phyloP scores from a whole-genome alignment of 1,140 invertebrate species.

The Heliothis virescens region DNA sequence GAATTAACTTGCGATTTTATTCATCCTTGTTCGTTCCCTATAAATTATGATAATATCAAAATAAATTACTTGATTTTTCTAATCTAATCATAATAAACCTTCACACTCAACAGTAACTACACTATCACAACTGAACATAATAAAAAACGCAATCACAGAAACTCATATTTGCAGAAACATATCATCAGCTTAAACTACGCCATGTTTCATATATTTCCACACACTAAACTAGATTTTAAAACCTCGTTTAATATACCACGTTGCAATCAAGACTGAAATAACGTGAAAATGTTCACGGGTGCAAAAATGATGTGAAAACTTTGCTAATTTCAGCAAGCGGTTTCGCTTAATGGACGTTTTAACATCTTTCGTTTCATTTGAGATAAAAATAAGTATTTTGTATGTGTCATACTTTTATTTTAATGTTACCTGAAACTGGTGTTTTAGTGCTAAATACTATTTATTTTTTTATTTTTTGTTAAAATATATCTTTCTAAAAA shows the following conservation, averaged over 20 bases:
- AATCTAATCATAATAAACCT: too few relatives aligned
- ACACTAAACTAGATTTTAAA: too few relatives aligned
- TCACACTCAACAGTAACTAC: too few relatives aligned
- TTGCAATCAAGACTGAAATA: not conserved
- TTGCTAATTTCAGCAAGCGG: slow-evolving; percentile 14
- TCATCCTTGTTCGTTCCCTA: too few relatives aligned
- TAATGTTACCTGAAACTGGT: not conserved
- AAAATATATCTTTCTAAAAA: too few relatives aligned
- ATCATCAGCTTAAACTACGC: too few relatives aligned
- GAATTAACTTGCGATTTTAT: too few relatives aligned
- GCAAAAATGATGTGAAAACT: slow-evolving; percentile 31
- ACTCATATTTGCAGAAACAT: not conserved
- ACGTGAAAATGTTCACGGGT: not conserved
- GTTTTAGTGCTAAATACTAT: too few relatives aligned
- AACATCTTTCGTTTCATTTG: not conserved
- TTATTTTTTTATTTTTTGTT: too few relatives aligned
- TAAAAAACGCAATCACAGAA: not conserved
- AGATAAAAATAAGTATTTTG: not conserved
- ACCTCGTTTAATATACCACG: not conserved
- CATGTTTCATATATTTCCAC: too few relatives aligned
- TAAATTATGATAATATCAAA: too few relatives aligned
- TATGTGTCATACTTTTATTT: not conserved
- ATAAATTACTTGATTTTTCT: too few relatives aligned
- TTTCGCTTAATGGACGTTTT: slow-evolving; percentile 1
- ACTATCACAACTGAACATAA: not conserved